Base-by-base conservation (phyloP, 2,888 invertebrate species). In the Mesorhabditis belari region DNA sequence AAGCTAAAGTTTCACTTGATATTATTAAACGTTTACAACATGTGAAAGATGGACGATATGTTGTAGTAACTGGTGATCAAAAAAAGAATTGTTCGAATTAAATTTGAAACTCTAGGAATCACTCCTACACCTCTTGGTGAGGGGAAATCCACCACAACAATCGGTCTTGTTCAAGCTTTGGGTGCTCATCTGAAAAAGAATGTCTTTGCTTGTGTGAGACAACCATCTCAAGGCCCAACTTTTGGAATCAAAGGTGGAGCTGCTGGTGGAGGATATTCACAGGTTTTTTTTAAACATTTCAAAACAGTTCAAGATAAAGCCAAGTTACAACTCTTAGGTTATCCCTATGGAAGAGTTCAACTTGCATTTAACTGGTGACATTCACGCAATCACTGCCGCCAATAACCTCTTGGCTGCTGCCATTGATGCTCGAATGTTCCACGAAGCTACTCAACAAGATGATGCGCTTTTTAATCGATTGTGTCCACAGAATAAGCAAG, bases 311-410 rank as follows among this genome's bases (percentile, higher is more conserved):
- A 6, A 9, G 6, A 21, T 12, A 51, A 21, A n/a, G 51, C 6
- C 6, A 57, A 5, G n/a, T 19, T 51, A 21, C 5, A 27, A 60
- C 4, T 53, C 55, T 5, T 28, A 89, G 86, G 90, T 91, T 0
- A 95, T 98, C 71, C 98, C 98, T 0, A 98, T 98, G 98, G 96
- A 98, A 83, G 96, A 98, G 77, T 96, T 98, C 83, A 98, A 98
- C 84, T 86, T 98, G 0, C 96, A 98, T 82, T 85, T 98, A 70
- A 98, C 96, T 0, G 85, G 81, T 56, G 98, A 98, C 81, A 95
- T 96, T 77, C 98, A 98, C 83, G 98, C 98, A 0, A 90, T 98
- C n/a, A 89, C 91, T 0, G 94, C 93, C 0, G 95, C 96, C 83
- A 98, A 98, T 83, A 85, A 98, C 12, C 85, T 96, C n/a, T 92